phyloP scores from a whole-genome alignment of 2,888 invertebrate genomes.

The Phasia obesa region DNA sequence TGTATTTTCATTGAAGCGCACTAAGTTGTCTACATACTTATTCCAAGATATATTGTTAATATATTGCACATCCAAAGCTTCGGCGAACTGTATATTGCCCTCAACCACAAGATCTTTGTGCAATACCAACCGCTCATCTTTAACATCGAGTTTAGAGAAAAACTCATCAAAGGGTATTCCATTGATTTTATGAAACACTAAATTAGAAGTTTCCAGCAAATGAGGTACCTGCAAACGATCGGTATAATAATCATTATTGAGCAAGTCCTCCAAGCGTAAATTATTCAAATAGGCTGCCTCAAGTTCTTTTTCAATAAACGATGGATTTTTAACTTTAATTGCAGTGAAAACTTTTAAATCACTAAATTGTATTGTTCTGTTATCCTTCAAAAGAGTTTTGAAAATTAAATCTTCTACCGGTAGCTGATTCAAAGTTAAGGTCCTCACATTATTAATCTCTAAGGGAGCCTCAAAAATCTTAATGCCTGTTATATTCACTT shows the following conservation, averaged over 20 bases:
- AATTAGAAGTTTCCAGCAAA: slow-evolving; percentile 70
- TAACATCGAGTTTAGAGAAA: slow-evolving; percentile 72
- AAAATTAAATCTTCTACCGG: slow-evolving; percentile 73
- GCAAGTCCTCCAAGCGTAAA: slow-evolving; percentile 70
- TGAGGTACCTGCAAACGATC: slow-evolving; percentile 74
- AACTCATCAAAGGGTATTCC: slow-evolving; percentile 76
- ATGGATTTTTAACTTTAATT: slow-evolving; percentile 72
- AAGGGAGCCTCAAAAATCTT: slow-evolving; percentile 75
- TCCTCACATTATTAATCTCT: slow-evolving; percentile 66
- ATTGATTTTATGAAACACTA: slow-evolving; percentile 77
- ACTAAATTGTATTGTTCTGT: slow-evolving; percentile 64
- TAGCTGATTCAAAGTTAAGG: slow-evolving; percentile 73
- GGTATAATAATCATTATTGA: slow-evolving; percentile 73
- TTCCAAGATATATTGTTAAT: slow-evolving; percentile 77
- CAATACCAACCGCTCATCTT: slow-evolving; percentile 73
- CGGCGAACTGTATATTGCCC: slow-evolving; percentile 76
- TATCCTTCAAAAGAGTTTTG: slow-evolving; percentile 61
- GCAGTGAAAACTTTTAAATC: slow-evolving; percentile 74
- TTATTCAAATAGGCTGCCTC: slow-evolving; percentile 73
- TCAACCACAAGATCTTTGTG: slow-evolving; percentile 78
- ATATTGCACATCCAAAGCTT: slow-evolving; percentile 72
- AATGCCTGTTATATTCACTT: slow-evolving; percentile 74
- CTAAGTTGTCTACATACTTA: slow-evolving; percentile 73
- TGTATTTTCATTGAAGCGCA: slow-evolving; percentile 73
- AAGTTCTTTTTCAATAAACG: slow-evolving; percentile 68